phyloP scores from a whole-genome alignment of 2,888 invertebrate species.

The Rugalucina vietnamica region DNA sequence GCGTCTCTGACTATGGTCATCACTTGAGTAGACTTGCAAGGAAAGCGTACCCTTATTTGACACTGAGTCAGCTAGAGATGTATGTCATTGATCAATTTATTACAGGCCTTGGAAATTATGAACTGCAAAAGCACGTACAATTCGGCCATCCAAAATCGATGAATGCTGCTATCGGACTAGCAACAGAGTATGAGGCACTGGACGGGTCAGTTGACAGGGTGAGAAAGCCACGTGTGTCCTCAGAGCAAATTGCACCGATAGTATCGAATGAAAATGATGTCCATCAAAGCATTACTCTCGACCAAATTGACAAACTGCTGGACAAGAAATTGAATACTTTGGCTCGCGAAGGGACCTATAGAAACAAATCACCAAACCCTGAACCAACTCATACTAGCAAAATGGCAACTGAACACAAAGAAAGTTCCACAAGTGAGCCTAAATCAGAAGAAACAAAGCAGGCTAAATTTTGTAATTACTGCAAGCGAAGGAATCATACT shows the following conservation, averaged over 20 bases:
- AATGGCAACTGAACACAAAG: too few relatives aligned
- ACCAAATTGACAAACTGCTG: background rate
- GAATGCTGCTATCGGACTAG: conserved; percentile 8
- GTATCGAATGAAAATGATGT: background rate
- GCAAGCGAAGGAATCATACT: background rate
- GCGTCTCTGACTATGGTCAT: conserved; percentile 33
- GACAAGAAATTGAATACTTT: conserved; percentile 2
- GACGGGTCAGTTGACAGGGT: background rate
- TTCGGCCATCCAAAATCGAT: conserved; percentile 21
- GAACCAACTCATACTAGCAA: too few relatives aligned
- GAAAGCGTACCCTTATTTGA: conserved; percentile 24
- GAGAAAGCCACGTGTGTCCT: background rate
- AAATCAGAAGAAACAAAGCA: too few relatives aligned
- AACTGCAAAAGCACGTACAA: conserved; percentile 28
- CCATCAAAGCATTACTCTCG: background rate
- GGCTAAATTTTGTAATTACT: too few relatives aligned
- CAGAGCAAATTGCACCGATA: background rate
- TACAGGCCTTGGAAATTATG: conserved; percentile 20
- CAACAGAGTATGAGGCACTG: conserved; percentile 5
- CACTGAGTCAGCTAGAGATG: background rate
- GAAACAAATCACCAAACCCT: too few relatives aligned
- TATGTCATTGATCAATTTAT: conserved; percentile 33
- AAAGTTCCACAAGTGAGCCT: too few relatives aligned
- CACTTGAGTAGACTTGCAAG: conserved; percentile 8
- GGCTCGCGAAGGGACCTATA: too few relatives aligned